These are phyloP conservation scores for Lydus trimaculatus DNA, from an alignment of 2,888 invertebrate species.

Conservation along the genomic window DNA sequence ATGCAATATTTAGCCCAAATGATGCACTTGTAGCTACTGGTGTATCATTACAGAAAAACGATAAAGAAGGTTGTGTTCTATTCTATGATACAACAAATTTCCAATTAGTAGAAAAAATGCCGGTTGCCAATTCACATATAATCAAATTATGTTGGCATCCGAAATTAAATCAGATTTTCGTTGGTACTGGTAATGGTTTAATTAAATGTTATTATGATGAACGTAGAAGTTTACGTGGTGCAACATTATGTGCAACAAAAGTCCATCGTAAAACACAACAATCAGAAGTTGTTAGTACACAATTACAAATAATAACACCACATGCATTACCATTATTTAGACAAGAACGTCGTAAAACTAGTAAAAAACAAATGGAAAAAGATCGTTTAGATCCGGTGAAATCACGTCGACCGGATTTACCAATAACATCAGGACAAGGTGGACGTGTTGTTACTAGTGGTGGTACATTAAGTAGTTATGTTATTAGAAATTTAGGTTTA, in stretches of 20 bases:
- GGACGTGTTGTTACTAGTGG: slow-evolving; percentile 95
- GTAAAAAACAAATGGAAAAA: slow-evolving; percentile 90
- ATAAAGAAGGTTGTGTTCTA: slow-evolving; percentile 70
- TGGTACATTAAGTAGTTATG: slow-evolving; percentile 89
- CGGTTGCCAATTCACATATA: slow-evolving; percentile 81
- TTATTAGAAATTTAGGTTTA: slow-evolving; percentile 92
- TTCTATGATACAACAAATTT: slow-evolving; percentile 85
- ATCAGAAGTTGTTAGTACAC: slow-evolving; percentile 86
- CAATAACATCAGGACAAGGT: slow-evolving; percentile 89
- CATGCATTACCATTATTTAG: slow-evolving; percentile 95
- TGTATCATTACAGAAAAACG: slow-evolving; percentile 72
- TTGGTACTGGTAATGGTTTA: slow-evolving; percentile 89
- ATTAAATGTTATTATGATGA: slow-evolving; percentile 93
- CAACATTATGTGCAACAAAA: slow-evolving; percentile 87
- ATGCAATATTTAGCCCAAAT: slow-evolving; percentile 90
- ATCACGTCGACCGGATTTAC: slow-evolving; percentile 82
- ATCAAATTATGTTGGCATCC: slow-evolving; percentile 96
- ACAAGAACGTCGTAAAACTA: slow-evolving; percentile 87
- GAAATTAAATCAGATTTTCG: slow-evolving; percentile 95
- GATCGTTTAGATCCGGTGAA: slow-evolving; percentile 87
- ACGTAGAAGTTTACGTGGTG: slow-evolving; percentile 85
- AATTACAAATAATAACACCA: slow-evolving; percentile 91
- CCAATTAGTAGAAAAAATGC: slow-evolving; percentile 74
- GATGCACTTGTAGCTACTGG: slow-evolving; percentile 90
- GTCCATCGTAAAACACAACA: slow-evolving; percentile 76